Base-by-base conservation (phyloP, 2,113 vertebrate genomes). In the Pelecanus crispus region DNA sequence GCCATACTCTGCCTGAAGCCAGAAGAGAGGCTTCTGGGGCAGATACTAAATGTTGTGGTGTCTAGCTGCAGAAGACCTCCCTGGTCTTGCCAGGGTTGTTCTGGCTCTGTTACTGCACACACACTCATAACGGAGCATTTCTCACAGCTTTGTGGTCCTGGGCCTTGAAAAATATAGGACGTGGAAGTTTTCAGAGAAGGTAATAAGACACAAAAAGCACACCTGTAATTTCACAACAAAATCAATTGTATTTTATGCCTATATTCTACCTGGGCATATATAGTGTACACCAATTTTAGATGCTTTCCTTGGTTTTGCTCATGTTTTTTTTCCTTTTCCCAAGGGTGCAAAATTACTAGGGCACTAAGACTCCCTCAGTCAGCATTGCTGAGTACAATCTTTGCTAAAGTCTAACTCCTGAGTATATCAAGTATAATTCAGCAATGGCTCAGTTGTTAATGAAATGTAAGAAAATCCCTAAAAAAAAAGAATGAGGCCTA, bases 391-490 rank as follows among this genome's bases (percentile, higher is more conserved):
- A 74, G 29, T 50, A 53, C 38, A 72, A 40, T 42, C 67, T 86
- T 80, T 63, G 20, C 67, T 90, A 45, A 86, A 85, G 31, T 29
- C 65, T 73, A 19, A 56, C n/a, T 90, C 67, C 82, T 65, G 53
- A 93, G n/a, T 73, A 42, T 77, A 88, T 78, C 22, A 67, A 88
- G 29, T 59, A 53, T 62, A 86, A 79, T 86, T 86, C 73, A 94
- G 73, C 44, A 88, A 63, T 38, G 45, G 28, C 34, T 92, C 56
- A 49, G 25, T 71, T 88, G 63, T 71, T 92, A 94, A 84, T 75
- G 61, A 92, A 91, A 93, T 67, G 50, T 61, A 90, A 86, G 75
- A 67, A 86, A 90, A 83, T 32, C 22, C 61, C 15, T 65, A n/a
- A n/a, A 14, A 82, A 94, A 82, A 79, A 65, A 73, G 10, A 83